Evolutionary conservation across 2,797 vertebrate species (phyloP).

Genomic region (Thripadectes ignobilis): DNA sequence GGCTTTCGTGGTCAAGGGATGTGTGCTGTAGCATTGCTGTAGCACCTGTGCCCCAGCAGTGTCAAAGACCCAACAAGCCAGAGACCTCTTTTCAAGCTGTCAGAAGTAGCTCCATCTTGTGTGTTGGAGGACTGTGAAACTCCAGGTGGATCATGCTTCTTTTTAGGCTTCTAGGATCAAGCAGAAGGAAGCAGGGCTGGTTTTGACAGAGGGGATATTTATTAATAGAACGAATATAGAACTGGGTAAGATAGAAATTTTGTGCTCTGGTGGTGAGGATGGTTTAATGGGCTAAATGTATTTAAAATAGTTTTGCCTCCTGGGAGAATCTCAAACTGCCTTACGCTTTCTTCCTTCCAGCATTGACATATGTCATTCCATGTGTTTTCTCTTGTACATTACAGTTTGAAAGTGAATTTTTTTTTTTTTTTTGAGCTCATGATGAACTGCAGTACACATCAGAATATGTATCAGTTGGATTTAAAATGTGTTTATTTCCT

Average conservation of each 20-base stretch:
- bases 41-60: background rate
- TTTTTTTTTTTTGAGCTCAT: background rate
- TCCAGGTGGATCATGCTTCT: background rate
- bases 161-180: background rate
- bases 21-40: fast-evolving
- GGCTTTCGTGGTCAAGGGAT: background rate
- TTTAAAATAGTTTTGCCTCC: constrained; percentile 1
- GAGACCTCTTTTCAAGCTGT: background rate
- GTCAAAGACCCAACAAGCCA: background rate
- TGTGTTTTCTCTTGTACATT: background rate
- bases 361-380: background rate
- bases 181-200: background rate
- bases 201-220: background rate
- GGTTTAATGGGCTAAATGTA: background rate
- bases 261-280: background rate
- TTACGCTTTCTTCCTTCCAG: background rate
- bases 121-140: background rate
- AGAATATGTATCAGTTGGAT: background rate
- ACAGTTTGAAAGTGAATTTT: background rate
- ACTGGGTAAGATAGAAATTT: background rate
- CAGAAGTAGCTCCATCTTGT: background rate
- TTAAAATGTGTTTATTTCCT: background rate
- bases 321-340: background rate
- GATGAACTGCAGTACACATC: background rate
- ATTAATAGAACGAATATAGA: background rate